A percentile compares a stretch with the other conserved stretches of the same genome.
These are phyloP conservation scores for Phaethon lepturus DNA, from an alignment of 2,113 vertebrate genomes.

Conservation along the genomic window DNA sequence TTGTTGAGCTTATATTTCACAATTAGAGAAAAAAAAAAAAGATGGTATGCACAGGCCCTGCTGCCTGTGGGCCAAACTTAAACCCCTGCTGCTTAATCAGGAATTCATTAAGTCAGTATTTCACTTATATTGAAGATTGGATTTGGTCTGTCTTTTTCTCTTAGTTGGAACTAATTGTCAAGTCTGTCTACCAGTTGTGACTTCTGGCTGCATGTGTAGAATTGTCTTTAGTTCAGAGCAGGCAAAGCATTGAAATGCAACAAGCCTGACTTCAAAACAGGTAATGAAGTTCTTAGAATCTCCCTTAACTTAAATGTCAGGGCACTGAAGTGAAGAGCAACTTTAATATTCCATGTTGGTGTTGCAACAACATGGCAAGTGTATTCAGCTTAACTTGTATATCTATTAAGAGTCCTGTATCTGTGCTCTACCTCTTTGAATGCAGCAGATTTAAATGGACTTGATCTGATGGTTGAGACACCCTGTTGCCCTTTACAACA, in stretches of 20 bases:
- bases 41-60: background rate
- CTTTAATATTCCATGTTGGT: background rate
- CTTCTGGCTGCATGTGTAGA: background rate
- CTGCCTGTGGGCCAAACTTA: background rate
- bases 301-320: background rate
- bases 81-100: background rate
- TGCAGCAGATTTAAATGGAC: background rate
- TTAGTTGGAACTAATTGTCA: background rate
- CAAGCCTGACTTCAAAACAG: background rate
- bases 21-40: background rate
- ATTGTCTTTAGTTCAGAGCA: background rate
- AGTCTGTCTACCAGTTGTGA: background rate
- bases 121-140: background rate
- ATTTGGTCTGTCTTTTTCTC: background rate
- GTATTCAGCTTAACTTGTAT: background rate
- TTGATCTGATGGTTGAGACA: background rate
- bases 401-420: background rate
- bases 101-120: background rate
- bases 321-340: background rate
- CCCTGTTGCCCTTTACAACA: background rate
- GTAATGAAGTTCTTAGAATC: background rate
- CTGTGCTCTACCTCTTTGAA: background rate
- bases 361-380: background rate
- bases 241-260: background rate
- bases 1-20: background rate